phyloP scores from a whole-genome alignment of 2,888 invertebrate species.

The Nowickia ferox region DNA sequence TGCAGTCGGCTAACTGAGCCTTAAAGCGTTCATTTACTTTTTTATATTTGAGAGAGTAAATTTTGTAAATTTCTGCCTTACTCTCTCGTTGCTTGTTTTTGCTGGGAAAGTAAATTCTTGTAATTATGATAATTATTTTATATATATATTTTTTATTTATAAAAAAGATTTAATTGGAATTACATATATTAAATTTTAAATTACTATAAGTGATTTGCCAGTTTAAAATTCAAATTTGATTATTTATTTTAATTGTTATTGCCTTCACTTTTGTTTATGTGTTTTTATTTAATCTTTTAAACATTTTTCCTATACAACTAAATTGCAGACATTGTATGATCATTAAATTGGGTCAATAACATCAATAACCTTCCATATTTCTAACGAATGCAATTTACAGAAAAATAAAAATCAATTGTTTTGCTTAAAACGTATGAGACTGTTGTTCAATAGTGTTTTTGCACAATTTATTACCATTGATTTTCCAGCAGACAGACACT shows the following conservation, averaged over 20 bases:
- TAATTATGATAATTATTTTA: too few relatives aligned
- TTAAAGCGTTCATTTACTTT: too few relatives aligned
- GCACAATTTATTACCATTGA: constrained; percentile 36
- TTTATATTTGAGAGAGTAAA: too few relatives aligned
- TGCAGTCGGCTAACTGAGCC: too few relatives aligned
- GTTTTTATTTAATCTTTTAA: not conserved
- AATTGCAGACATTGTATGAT: constrained; percentile 3
- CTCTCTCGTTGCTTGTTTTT: too few relatives aligned
- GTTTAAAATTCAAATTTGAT: not conserved
- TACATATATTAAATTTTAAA: too few relatives aligned
- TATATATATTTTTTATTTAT: too few relatives aligned
- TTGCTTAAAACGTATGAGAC: not conserved
- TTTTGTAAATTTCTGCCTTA: too few relatives aligned
- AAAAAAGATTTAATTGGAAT: too few relatives aligned
- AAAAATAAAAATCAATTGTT: constrained; percentile 45
- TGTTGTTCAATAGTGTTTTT: constrained; percentile 7
- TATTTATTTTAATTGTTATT: not conserved
- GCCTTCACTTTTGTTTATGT: not conserved
- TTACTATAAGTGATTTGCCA: too few relatives aligned
- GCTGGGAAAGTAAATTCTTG: too few relatives aligned
- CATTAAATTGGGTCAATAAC: constrained; percentile 52
- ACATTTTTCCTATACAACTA: constrained; percentile 21
- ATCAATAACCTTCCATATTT: constrained; percentile 43
- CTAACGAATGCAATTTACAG: constrained; percentile 13
- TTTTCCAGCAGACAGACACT: constrained; percentile 22